A percentile compares a stretch with the other conserved stretches of the same genome.
Evolutionary conservation across 2,888 invertebrate species (phyloP).

Genomic region (Glyphotaelius pellucidus): DNA sequence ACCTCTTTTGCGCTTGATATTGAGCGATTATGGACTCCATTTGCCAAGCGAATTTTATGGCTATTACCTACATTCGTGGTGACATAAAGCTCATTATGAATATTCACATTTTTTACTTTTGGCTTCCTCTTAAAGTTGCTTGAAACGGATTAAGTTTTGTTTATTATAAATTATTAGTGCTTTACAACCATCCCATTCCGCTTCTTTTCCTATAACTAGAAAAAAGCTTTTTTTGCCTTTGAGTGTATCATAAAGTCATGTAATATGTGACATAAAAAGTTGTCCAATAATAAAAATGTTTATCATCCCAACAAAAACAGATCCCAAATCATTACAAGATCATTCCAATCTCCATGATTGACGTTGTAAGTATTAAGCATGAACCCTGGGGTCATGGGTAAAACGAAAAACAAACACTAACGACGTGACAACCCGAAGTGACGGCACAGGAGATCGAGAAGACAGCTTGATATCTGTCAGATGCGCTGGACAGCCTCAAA

Average conservation of each 20-base stretch:
- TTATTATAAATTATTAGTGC: no score
- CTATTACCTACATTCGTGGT: no score
- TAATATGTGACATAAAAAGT: background rate
- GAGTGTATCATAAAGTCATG: background rate
- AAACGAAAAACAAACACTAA: constrained; percentile 23
- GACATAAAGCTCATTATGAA: no score
- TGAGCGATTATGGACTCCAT: no score
- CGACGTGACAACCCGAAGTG: constrained; percentile 3
- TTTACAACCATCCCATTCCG: no score
- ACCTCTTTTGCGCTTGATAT: no score
- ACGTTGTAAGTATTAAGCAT: background rate
- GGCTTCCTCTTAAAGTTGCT: no score
- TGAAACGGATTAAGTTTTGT: no score
- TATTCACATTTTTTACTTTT: no score
- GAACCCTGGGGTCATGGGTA: background rate
- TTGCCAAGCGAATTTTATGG: no score
- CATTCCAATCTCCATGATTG: background rate
- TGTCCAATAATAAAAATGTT: background rate
- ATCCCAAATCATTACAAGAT: background rate
- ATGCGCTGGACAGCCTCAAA: background rate
- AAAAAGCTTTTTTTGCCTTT: no score
- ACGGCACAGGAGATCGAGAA: background rate
- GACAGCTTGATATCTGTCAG: constrained; percentile 19
- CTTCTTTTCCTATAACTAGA: no score
- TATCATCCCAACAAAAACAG: background rate